phyloP scores from a whole-genome alignment of 2,113 vertebrate genomes.

The Irena cyanogastra region DNA sequence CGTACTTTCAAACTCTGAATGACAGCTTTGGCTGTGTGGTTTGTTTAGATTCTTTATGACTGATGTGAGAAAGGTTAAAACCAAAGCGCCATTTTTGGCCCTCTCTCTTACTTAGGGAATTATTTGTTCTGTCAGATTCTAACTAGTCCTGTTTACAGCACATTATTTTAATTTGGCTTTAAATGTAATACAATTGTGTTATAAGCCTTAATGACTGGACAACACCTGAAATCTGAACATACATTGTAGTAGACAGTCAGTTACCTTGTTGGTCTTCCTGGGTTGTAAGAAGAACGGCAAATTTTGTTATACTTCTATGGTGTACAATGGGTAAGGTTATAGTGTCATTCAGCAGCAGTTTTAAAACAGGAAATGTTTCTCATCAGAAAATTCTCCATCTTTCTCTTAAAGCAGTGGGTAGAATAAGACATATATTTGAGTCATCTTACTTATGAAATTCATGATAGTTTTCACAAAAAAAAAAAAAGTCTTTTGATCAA shows the following conservation, averaged over 20 bases:
- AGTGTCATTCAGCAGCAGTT: not conserved
- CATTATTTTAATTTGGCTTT: not conserved
- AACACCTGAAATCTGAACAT: not conserved
- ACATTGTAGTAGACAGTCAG: too few species aligned
- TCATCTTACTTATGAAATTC: not conserved
- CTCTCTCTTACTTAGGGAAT: not conserved
- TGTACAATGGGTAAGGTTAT: not conserved
- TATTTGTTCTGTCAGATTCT: not conserved
- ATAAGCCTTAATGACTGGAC: not conserved
- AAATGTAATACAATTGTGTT: not conserved
- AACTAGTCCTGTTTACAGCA: not conserved
- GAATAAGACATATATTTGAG: not conserved
- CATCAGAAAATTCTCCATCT: accelerated
- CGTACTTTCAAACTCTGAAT: not conserved
- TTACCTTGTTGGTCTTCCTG: not conserved
- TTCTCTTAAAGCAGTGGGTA: not conserved
- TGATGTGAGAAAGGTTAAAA: not conserved
- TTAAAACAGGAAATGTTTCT: not conserved
- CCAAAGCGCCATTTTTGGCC: not conserved
- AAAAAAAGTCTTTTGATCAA: not conserved
- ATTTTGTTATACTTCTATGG: not conserved
- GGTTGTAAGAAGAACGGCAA: not conserved
- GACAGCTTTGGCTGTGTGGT: not conserved
- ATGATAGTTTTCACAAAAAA: not conserved
- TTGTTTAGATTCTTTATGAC: not conserved